Evolutionary conservation across 2,113 vertebrate genomes (phyloP).

Genomic region (Cisticola juncidis): DNA sequence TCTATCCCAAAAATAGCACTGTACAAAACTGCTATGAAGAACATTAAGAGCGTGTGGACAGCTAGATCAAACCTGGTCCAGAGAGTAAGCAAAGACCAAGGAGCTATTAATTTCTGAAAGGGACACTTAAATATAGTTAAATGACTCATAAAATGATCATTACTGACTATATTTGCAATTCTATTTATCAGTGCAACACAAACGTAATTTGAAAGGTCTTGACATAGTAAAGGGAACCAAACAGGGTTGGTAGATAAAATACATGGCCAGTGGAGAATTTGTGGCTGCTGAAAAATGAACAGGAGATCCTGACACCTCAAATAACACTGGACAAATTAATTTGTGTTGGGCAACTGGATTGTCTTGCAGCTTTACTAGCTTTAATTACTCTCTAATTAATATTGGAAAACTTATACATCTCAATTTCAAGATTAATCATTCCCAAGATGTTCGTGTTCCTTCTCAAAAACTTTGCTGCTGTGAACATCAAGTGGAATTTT

Average conservation of each 20-base stretch:
- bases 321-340: neutral
- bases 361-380: neutral
- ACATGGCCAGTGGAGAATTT: neutral
- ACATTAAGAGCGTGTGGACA: neutral
- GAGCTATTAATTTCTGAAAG: neutral
- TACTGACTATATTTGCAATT: neutral
- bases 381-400: neutral
- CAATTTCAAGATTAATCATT: neutral
- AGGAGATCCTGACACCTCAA: neutral
- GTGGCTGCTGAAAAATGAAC: neutral
- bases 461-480: neutral
- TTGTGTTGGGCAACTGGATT: neutral
- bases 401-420: neutral
- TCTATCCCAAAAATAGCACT: neutral
- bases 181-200: neutral
- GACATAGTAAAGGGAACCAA: neutral
- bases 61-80: neutral
- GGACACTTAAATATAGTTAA: neutral
- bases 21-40: neutral
- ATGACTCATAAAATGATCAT: neutral
- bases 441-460: neutral
- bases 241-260: neutral
- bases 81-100: neutral
- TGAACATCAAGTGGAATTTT: neutral
- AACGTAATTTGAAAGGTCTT: neutral